Evolutionary conservation across 2,888 invertebrate genomes (phyloP).

Genomic region (Germaria angustata): DNA sequence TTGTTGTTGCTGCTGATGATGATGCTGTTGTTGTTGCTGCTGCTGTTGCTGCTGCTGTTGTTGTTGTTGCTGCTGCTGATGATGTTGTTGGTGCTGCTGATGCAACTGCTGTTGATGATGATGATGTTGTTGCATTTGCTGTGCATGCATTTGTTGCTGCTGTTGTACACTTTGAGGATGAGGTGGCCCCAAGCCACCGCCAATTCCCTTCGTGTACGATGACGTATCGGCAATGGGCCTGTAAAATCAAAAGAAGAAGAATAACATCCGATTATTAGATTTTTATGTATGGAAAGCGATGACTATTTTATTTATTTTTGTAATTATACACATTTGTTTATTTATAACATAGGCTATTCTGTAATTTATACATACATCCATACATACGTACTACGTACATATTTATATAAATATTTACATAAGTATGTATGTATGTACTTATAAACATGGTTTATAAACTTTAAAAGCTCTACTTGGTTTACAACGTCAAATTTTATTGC

Average conservation of each 20-base stretch:
- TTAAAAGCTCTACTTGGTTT: too few relatives aligned
- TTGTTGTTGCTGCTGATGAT: slow-evolving; percentile 73
- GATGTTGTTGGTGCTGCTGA: slow-evolving; percentile 68
- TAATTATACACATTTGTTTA: too few relatives aligned
- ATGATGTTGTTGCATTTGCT: slow-evolving; percentile 72
- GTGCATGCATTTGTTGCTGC: slow-evolving; percentile 71
- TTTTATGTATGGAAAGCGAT: slow-evolving; percentile 69
- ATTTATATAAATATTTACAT: too few relatives aligned
- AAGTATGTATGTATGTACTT: not conserved
- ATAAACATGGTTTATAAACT: too few relatives aligned
- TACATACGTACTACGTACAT: too few relatives aligned
- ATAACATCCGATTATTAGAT: slow-evolving; percentile 76
- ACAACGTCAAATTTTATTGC: too few relatives aligned
- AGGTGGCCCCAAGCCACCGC: slow-evolving; percentile 73
- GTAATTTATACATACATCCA: too few relatives aligned
- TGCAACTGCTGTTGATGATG: slow-evolving; percentile 73
- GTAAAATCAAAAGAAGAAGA: slow-evolving; percentile 76
- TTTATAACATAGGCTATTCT: too few relatives aligned
- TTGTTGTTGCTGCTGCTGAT: slow-evolving; percentile 67
- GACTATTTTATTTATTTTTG: not conserved
- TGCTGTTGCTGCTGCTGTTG: slow-evolving; percentile 72
- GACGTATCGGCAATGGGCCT: slow-evolving; percentile 78
- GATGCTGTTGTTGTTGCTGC: slow-evolving; percentile 71
- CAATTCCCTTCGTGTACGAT: slow-evolving; percentile 77
- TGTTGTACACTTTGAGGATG: slow-evolving; percentile 70